phyloP scores from a whole-genome alignment of 2,113 vertebrate species.

The Larimichthys polyactis region DNA sequence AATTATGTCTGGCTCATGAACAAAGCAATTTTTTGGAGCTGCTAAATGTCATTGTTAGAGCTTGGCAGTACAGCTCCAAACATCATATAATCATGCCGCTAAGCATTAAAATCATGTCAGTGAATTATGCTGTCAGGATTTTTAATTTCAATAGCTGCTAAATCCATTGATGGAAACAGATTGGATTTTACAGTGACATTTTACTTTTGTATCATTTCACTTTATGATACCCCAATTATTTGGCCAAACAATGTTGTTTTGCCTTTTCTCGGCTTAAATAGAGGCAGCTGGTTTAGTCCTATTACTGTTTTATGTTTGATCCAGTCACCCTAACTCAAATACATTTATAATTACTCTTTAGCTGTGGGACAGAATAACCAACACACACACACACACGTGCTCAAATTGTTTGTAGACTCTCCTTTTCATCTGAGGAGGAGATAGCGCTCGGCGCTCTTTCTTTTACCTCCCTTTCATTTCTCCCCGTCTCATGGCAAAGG shows the following conservation, averaged over 20 bases:
- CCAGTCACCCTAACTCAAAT: conserved; percentile 54
- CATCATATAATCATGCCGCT: conserved; percentile 64
- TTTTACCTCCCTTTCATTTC: conserved; percentile 68
- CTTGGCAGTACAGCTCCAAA: conserved; percentile 57
- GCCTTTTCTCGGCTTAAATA: conserved; percentile 47
- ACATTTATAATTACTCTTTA: conserved; percentile 69
- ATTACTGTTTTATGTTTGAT: conserved; percentile 69
- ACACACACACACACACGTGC: conserved; percentile 8
- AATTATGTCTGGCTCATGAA: conserved; percentile 74
- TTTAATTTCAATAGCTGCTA: conserved; percentile 35
- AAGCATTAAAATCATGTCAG: conserved; percentile 56
- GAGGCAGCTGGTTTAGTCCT: conserved; percentile 54
- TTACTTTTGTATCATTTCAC: conserved; percentile 27
- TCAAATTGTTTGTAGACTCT: conserved; percentile 68
- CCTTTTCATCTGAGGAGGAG: conserved; percentile 77
- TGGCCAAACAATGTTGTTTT: conserved; percentile 41
- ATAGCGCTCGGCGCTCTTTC: conserved; percentile 63
- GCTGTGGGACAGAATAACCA: conserved; percentile 54
- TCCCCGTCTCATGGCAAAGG: conserved; percentile 68
- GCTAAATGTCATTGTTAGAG: conserved; percentile 70
- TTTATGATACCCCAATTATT: conserved; percentile 35
- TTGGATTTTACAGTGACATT: conserved; percentile 52
- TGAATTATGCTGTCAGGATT: conserved; percentile 48
- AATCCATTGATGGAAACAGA: conserved; percentile 58
- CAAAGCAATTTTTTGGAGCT: conserved; percentile 75